These are phyloP conservation scores for Drosophila obscura DNA, from an alignment of 1,140 invertebrate genomes.

Conservation along the genomic window DNA sequence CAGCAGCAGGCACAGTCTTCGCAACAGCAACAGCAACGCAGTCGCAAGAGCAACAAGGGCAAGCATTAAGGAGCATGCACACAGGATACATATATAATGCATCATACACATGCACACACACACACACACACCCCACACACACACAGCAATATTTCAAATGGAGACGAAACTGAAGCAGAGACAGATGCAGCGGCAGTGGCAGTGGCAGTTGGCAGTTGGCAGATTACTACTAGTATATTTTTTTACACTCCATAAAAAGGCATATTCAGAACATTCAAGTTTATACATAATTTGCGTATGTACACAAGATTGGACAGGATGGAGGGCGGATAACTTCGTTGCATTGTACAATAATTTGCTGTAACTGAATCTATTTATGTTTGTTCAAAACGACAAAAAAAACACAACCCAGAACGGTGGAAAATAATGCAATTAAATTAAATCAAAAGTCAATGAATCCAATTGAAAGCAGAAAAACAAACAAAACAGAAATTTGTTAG, in stretches of 20 bases:
- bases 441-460: constrained; percentile 49
- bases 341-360: constrained; percentile 59
- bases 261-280: constrained; percentile 23
- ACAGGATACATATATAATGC: not conserved
- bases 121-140: constrained; percentile 3
- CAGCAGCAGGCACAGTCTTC: constrained; percentile 10
- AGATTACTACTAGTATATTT: constrained; percentile 44
- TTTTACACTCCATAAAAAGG: constrained; percentile 39
- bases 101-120: constrained; percentile 23
- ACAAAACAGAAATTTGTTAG: constrained; percentile 36
- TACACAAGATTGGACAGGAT: constrained; percentile 6
- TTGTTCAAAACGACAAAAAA: constrained; percentile 27
- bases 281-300: constrained; percentile 35
- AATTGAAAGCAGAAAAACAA: constrained; percentile 33
- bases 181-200: not conserved
- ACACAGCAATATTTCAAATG: constrained; percentile 26
- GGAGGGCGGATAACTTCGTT: constrained; percentile 18
- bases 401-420: constrained; percentile 3
- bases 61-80: constrained; percentile 20
- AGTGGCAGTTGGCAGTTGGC: constrained; percentile 4
- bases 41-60: constrained; percentile 55
- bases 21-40: constrained; percentile 20
- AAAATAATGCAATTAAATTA: constrained; percentile 18
- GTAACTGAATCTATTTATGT: constrained; percentile 41
- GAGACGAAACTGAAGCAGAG: constrained; percentile 15